Conservation (phyloP, 1,140 invertebrate genomes). For the Hycleus cichorii region DNA sequence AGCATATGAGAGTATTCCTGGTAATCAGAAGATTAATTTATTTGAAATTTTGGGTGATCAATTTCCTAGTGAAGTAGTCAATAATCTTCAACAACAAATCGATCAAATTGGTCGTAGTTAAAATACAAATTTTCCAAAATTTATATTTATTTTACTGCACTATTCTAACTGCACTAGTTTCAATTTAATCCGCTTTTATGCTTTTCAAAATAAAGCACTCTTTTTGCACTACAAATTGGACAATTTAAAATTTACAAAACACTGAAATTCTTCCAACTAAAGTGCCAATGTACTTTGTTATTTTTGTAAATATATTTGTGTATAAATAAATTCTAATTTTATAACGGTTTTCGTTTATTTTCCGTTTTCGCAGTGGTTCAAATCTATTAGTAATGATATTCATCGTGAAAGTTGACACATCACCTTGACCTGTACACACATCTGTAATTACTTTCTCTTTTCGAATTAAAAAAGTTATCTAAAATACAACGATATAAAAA, state of each 20-base stretch:
- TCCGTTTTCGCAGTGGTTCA: neutral
- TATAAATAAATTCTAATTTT: neutral
- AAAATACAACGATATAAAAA: neutral
- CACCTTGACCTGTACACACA: neutral
- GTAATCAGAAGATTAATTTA: constrained; percentile 71
- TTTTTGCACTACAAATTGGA: neutral
- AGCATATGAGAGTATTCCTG: constrained; percentile 74
- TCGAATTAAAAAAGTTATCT: neutral
- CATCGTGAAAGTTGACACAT: neutral
- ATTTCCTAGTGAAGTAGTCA: constrained; percentile 77
- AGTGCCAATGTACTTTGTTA: constrained; percentile 25
- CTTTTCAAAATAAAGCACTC: neutral
- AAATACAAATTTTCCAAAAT: constrained; percentile 8
- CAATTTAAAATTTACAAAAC: neutral
- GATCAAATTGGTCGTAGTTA: constrained; percentile 67
- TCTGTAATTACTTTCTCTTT: neutral
- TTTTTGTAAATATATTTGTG: neutral
- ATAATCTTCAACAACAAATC: constrained; percentile 73
- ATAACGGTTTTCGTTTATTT: neutral
- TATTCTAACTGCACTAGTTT: neutral
- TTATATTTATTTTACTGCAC: constrained; percentile 3
- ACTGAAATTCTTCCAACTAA: constrained; percentile 32
- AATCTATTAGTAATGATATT: neutral
- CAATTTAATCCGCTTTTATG: neutral
- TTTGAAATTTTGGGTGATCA: constrained; percentile 74